Evolutionary conservation across 2,113 vertebrate genomes (phyloP), one percentile per base, ranked within the genome.

Genomic region (Uria lomvia): DNA sequence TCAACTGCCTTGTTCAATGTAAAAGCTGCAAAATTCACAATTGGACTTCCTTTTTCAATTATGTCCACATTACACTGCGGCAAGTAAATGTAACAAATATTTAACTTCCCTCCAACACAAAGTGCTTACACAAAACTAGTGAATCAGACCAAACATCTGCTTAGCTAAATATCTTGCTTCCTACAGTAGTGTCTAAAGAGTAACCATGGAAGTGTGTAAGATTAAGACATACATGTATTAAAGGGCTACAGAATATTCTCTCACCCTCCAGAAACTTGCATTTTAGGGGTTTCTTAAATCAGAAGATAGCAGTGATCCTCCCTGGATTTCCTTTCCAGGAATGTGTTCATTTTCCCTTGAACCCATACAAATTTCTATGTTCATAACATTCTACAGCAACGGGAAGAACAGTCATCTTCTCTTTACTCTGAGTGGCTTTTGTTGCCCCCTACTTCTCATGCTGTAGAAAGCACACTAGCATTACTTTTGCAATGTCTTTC

Each of bases 381-480:
- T 63, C 32, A 21, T 36, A 87, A 17, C 34, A 26, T 77, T 77
- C 55, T 47, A 21, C 9, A 15, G 29, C 53, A 34, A 24, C 0
- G 0, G 47, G 42, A 67, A n/a, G 32, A 79, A 22, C 40, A 73
- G 4, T 15, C 52, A 11, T 45, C 75, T 9, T 67, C 60, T 78
- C 62, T 80, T 34, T n/a, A 22, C 32, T 55, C 88, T 60, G 26
- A 89, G 73, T 53, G 82, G 88, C 60, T 92, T 93, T 85, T 93
- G 81, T 95, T 96, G 91, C 77, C 93, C 86, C 74, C 82, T 94
- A 53, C 86, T 88, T 85, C 88, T 78, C 91, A 45, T 42, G 78
- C 29, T 55, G 74, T 24, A 85, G 71, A 95, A 88, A 81, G 60
- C 93, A 88, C 65, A 18, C 22, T 12, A 42, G 52, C 42, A 53